These are phyloP conservation scores for Nyctereutes procyonoides DNA, from an alignment of 2,113 vertebrate genomes.

Conservation along the genomic window DNA sequence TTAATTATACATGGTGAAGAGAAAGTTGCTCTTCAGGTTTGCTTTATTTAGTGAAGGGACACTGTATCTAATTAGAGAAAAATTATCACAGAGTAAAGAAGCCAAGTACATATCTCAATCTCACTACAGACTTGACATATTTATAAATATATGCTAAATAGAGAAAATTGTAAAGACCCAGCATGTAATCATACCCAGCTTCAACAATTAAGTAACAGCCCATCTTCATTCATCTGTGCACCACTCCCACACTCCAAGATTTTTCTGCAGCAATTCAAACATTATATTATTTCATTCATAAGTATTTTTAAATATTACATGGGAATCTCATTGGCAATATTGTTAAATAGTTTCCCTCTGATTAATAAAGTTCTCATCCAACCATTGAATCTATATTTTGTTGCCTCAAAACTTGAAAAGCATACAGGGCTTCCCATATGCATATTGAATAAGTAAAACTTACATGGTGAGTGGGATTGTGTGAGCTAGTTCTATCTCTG, in stretches of 20 bases:
- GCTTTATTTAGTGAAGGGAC: background rate
- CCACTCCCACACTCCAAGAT: background rate
- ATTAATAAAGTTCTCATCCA: background rate
- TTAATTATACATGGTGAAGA: slow-evolving; percentile 9
- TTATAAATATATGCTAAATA: background rate
- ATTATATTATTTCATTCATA: background rate
- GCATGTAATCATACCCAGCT: background rate
- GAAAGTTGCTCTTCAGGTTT: slow-evolving; percentile 51
- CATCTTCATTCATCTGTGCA: background rate
- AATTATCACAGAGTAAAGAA: slow-evolving; percentile 28
- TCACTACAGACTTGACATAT: background rate
- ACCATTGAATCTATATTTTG: slow-evolving; percentile 14
- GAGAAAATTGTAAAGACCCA: background rate
- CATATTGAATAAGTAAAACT: background rate
- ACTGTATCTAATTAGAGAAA: slow-evolving; percentile 51
- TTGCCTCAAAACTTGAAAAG: background rate
- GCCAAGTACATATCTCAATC: background rate
- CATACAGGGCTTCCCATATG: background rate
- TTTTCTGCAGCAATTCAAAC: background rate
- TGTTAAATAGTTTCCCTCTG: background rate
- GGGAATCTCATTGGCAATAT: background rate
- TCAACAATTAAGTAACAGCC: background rate
- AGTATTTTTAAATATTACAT: background rate
- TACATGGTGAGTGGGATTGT: background rate
- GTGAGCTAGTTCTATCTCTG: background rate